Evolutionary conservation across 2,888 invertebrate genomes (phyloP), one percentile per base, ranked within the genome.

Genomic region (Drosophila bunnanda): DNA sequence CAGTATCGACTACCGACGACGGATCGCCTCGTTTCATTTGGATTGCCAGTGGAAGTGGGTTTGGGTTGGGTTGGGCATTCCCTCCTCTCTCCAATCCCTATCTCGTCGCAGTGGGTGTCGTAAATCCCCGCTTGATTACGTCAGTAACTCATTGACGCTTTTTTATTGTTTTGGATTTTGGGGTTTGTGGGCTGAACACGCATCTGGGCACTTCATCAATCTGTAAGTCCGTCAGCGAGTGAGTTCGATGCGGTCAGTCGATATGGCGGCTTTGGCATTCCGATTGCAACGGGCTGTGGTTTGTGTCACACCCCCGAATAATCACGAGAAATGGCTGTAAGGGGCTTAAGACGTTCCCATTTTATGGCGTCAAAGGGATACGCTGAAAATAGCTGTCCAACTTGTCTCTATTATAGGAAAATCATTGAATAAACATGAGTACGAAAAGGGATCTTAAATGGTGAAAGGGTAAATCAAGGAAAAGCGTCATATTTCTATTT

Each of bases 111-210:
- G 54, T 66, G 66, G 67, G 53, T 53, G 62, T 76, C 75, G 70
- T 75, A 67, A 70, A 75, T 69, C 76, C 72, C 64, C 58, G 59
- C 69, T 60, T 67, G 67, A 75, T 85, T 78, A 87, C 89, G 89
- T 85, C 89, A 83, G 71, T 72, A 66, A 53, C 50, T 60, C 62
- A 60, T 55, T 67, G 58, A 43, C 64, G 38, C 22, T 55, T 44
- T 61, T 34, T 25, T 38, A 52, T 43, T 59, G 46, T 46, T 30
- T 28, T 52, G 68, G 56, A 68, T 32, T 53, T 38, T 43, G 10
- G 28, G 36, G 58, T 43, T 44, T 39, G 57, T 60, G 56, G 55
- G 60, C 69, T 22, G 17, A 56, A 39, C 60, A 57, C 67, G 52
- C 73, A 75, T 57, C 28, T 75, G 58, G 54, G 44, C 69, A 61